phyloP scores from a whole-genome alignment of 2,888 invertebrate genomes.

The Melanargia galathea region DNA sequence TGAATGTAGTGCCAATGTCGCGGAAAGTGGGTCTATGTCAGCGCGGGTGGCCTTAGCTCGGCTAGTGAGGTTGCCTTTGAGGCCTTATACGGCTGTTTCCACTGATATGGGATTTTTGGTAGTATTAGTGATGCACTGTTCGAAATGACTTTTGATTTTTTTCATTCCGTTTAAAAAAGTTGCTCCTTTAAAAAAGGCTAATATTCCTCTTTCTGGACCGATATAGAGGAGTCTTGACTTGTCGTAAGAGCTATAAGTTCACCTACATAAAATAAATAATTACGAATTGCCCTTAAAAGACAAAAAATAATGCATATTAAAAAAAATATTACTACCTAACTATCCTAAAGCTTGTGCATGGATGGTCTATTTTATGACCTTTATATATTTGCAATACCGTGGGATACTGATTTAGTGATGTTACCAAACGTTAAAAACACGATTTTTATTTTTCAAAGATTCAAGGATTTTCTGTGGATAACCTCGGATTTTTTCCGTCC shows the following conservation, averaged over 20 bases:
- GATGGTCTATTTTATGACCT: too few species aligned
- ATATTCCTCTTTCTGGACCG: too few species aligned
- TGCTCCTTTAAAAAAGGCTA: background rate
- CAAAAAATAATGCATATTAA: too few species aligned
- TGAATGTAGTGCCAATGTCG: slow-evolving; percentile 83
- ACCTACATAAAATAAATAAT: background rate
- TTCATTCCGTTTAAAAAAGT: background rate
- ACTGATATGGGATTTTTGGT: slow-evolving; percentile 44
- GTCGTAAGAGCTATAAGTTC: too few species aligned
- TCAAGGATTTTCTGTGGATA: background rate
- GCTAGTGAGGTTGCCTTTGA: slow-evolving; percentile 46
- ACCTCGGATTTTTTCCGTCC: background rate
- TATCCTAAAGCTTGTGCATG: too few species aligned
- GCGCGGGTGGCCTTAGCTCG: slow-evolving; percentile 66
- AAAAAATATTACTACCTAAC: too few species aligned
- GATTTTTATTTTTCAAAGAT: background rate
- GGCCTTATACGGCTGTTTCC: slow-evolving; percentile 51
- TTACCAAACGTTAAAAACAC: background rate
- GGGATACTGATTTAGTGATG: background rate
- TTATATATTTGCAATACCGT: too few species aligned
- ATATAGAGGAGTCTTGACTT: too few species aligned
- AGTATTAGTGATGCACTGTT: slow-evolving; percentile 8
- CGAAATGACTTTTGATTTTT: background rate
- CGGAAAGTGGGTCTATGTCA: slow-evolving; percentile 80
- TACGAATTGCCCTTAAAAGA: background rate